These are phyloP conservation scores for Polydrusus pterygomalis DNA, from an alignment of 2,888 invertebrate species.

Conservation along the genomic window DNA sequence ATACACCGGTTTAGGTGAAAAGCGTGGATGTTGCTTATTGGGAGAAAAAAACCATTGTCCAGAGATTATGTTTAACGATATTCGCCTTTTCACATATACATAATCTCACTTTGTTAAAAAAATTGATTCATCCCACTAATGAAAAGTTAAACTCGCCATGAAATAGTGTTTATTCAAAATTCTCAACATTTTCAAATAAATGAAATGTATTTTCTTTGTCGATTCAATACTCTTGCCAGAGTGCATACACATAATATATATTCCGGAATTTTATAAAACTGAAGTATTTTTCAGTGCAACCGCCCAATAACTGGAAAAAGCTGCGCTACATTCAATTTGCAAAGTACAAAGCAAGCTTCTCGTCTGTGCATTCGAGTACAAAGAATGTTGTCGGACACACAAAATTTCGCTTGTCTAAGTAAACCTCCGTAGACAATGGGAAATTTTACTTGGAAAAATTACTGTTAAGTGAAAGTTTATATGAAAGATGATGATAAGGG, in stretches of 20 bases:
- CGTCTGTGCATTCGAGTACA: slow-evolving; percentile 22
- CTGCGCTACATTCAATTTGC: slow-evolving; percentile 30
- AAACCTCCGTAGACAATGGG: slow-evolving; percentile 23
- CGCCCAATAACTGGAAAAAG: slow-evolving; percentile 21
- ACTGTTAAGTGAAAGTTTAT: slow-evolving; percentile 28
- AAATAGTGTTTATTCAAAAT: too few relatives aligned
- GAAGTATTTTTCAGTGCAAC: not conserved
- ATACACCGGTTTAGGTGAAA: too few relatives aligned
- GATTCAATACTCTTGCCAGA: not conserved
- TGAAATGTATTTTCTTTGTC: not conserved
- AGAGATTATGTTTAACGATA: too few relatives aligned
- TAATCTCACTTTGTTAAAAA: too few relatives aligned
- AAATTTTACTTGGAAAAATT: slow-evolving; percentile 25
- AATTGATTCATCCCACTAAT: too few relatives aligned
- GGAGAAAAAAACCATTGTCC: too few relatives aligned
- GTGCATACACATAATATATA: not conserved
- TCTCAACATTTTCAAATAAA: too few relatives aligned
- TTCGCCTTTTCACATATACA: too few relatives aligned
- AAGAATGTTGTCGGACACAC: slow-evolving; percentile 39
- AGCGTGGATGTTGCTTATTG: too few relatives aligned
- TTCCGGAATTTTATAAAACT: not conserved
- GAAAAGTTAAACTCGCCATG: too few relatives aligned
- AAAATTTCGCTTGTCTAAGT: slow-evolving; percentile 33
- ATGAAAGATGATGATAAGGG: slow-evolving; percentile 12
- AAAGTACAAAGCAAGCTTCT: slow-evolving; percentile 19